Evolutionary conservation across 2,797 vertebrate species (phyloP).

Genomic region (Gastrophryne carolinensis): DNA sequence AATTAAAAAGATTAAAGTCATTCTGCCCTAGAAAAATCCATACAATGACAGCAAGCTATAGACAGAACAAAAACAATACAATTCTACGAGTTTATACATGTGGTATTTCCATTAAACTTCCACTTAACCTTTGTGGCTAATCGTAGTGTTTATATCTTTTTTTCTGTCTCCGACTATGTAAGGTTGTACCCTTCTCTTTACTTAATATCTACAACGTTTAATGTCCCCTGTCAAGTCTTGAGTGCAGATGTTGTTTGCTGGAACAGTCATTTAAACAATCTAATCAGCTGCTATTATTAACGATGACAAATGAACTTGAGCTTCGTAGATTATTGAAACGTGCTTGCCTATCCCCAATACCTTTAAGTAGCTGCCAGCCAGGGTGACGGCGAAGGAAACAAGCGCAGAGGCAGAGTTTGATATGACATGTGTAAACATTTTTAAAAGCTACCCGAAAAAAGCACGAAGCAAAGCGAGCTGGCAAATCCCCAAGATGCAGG

Average conservation of each 20-base stretch:
- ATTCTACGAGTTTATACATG: constrained; percentile 22
- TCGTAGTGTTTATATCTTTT: constrained; percentile 27
- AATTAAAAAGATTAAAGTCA: constrained; percentile 12
- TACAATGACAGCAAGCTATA: constrained; percentile 9
- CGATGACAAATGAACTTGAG: constrained; percentile 46
- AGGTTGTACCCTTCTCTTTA: constrained; percentile 14
- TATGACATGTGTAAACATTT: constrained; percentile 59
- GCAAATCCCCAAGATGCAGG: constrained; percentile 55
- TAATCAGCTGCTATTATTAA: constrained; percentile 51
- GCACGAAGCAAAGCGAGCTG: constrained; percentile 61
- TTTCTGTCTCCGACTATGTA: constrained; percentile 3
- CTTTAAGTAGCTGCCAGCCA: constrained; percentile 47
- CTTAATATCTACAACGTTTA: constrained; percentile 41
- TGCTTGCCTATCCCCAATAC: constrained; percentile 52
- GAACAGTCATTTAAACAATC: constrained; percentile 28
- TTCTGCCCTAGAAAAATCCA: background rate
- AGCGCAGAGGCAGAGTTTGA: constrained; percentile 50
- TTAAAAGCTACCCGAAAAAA: constrained; percentile 60
- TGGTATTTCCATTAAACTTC: constrained; percentile 34
- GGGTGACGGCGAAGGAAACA: constrained; percentile 52
- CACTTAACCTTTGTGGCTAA: constrained; percentile 3
- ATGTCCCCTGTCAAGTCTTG: constrained; percentile 25
- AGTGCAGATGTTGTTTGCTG: constrained; percentile 43
- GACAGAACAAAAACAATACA: constrained; percentile 20
- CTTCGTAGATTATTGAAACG: constrained; percentile 33